Conservation (phyloP, 2,888 invertebrate genomes). For the Melitaea athalia region DNA sequence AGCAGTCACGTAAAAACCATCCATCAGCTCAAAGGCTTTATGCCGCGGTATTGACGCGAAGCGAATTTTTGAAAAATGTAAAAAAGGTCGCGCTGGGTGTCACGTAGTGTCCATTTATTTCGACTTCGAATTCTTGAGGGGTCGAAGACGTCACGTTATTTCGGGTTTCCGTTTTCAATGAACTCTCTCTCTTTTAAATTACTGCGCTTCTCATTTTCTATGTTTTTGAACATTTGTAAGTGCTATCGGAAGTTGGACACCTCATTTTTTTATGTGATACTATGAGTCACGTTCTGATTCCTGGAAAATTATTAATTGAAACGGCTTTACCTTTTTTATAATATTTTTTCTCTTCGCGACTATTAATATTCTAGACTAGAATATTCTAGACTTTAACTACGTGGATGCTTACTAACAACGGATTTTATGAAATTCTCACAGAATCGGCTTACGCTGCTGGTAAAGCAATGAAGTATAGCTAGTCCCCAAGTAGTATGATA, state of each 20-base stretch:
- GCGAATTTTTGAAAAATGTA: slow-evolving; percentile 81
- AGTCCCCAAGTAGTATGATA: too few relatives aligned
- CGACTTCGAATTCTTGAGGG: slow-evolving; percentile 63
- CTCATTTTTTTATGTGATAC: background rate
- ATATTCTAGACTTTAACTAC: too few relatives aligned
- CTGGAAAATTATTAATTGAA: background rate
- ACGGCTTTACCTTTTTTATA: background rate
- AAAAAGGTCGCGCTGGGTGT: slow-evolving; percentile 71
- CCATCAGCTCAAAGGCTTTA: slow-evolving; percentile 67
- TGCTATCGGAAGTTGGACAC: slow-evolving; percentile 1
- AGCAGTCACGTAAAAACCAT: slow-evolving; percentile 78
- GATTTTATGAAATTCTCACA: too few relatives aligned
- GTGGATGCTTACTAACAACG: too few relatives aligned
- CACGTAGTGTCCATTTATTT: slow-evolving; percentile 77
- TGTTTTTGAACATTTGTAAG: slow-evolving; percentile 6
- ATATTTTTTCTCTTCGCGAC: too few relatives aligned
- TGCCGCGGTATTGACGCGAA: slow-evolving; percentile 66
- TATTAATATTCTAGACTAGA: too few relatives aligned
- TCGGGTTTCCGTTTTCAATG: slow-evolving; percentile 43
- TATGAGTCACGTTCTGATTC: background rate
- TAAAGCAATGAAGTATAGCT: background rate
- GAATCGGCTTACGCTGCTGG: background rate
- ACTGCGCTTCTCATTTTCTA: slow-evolving; percentile 52
- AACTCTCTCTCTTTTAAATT: slow-evolving; percentile 53
- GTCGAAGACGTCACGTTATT: slow-evolving; percentile 41